Evolutionary conservation across 2,113 vertebrate genomes (phyloP), one percentile per base, ranked within the genome.

Genomic region (Mungos mungo): DNA sequence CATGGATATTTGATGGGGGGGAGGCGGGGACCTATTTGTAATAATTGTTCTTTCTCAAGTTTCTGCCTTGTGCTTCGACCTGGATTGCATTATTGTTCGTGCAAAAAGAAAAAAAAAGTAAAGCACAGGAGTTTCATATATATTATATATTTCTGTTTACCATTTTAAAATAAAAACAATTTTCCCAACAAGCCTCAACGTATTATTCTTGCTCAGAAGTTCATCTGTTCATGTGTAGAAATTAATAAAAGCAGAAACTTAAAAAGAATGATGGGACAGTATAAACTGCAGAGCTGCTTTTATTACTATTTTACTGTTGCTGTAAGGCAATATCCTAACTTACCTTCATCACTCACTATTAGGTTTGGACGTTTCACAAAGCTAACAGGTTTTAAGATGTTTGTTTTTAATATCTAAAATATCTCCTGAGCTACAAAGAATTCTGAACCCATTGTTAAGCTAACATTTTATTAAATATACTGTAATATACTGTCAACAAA

Each of bases 151-250:
- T 98, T 98, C 97, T 98, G 95, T 97, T 98, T 96, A 93, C 86
- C 93, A 95, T 96, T 97, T 97, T 98, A 95, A 98, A 98, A 98
- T 97, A 98, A 98, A 98, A 90, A 96, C 19, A 38, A 13, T 95
- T 84, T 97, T 82, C 66, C 80, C 81, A 97, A 93, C 80, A 89
- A 94, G 41, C 29, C 92, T 16, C 13, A 7, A 88, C 9, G 66
- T 96, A 83, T 96, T 92, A 85, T 97, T 98, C 91, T 88, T 97
- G 65, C 47, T 95, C 89, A 82, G 63, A 93, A 94, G 21, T 72
- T 96, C 12, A 47, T 86, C 93, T 98, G 60, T 84, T 95, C 68
- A 85, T 87, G 21, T 57, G 25, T 27, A 82, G 68, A 87, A 63
- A 52, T 88, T 88, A 97, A 93, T 88, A 94, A 97, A 96, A 94